phyloP scores from a whole-genome alignment of 2,888 invertebrate species.

The Imbricaverruca yamaguchii region DNA sequence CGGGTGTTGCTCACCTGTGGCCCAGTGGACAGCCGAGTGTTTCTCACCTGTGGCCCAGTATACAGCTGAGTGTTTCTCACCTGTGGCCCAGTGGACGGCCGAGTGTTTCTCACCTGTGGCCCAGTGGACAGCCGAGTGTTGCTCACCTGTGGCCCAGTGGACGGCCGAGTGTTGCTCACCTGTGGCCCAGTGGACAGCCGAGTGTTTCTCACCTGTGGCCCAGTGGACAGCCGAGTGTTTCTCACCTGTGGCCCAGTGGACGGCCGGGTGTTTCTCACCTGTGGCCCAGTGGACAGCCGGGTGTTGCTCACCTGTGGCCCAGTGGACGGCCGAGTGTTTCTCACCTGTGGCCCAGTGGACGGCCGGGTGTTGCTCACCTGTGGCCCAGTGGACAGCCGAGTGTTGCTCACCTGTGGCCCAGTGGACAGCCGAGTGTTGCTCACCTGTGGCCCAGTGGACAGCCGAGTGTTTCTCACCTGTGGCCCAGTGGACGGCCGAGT shows the following conservation, averaged over 20 bases:
- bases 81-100: too few relatives aligned
- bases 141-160: conserved; percentile 94
- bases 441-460: conserved; percentile 39
- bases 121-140: not conserved
- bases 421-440: conserved; percentile 91
- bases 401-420: conserved; percentile 84
- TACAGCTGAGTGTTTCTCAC: too few relatives aligned
- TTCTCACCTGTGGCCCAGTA: conserved; percentile 56
- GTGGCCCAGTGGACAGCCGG: conserved; percentile 98
- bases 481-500: conserved; percentile 3
- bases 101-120: not conserved
- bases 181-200: too few relatives aligned
- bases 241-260: conserved; percentile 14
- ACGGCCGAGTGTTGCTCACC: conserved; percentile 93
- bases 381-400: conserved; percentile 1
- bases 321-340: too few relatives aligned
- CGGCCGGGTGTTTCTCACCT: conserved; percentile 51
- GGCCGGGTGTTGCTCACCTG: not conserved
- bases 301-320: conserved; percentile 69
- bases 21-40: conserved; percentile 96
- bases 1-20: conserved; percentile 63
- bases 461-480: not conserved
- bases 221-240: too few relatives aligned
- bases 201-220: too few relatives aligned
- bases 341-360: too few relatives aligned